Evolutionary conservation across 2,888 invertebrate genomes (phyloP).

Genomic region (Taphrorychus bicolor): DNA sequence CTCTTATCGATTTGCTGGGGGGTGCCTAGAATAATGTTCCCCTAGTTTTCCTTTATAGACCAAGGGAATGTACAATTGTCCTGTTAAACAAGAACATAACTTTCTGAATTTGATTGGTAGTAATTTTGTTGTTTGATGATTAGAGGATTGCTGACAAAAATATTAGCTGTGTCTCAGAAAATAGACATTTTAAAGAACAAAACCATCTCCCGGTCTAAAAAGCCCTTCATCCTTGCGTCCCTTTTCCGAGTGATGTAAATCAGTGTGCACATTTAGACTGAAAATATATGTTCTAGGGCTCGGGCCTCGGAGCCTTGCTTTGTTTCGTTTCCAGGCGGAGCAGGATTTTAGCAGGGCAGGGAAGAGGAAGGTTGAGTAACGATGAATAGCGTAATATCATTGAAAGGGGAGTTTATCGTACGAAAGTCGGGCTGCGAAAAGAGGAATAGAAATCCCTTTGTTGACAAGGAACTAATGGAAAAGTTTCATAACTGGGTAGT

Average conservation of each 20-base stretch:
- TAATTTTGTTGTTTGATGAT: too few species aligned
- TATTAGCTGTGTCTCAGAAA: neutral
- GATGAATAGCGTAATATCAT: conserved; percentile 1
- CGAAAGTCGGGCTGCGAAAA: neutral
- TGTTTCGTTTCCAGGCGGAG: neutral
- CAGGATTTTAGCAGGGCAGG: neutral
- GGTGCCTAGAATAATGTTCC: neutral
- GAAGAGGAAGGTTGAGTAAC: neutral
- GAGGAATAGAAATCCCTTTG: too few species aligned
- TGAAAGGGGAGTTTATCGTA: neutral
- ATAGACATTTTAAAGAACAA: neutral
- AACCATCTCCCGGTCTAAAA: neutral
- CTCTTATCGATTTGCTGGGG: conserved; percentile 31
- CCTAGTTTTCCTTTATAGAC: neutral
- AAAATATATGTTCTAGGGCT: neutral
- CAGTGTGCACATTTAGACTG: neutral
- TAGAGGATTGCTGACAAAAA: too few species aligned
- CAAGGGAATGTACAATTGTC: too few species aligned
- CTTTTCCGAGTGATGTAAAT: neutral
- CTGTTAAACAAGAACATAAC: too few species aligned
- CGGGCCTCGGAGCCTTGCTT: neutral
- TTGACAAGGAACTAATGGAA: too few species aligned
- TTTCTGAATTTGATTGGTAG: too few species aligned
- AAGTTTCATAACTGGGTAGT: too few species aligned
- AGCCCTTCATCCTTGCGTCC: neutral